These are phyloP conservation scores for Prorops nasuta DNA, from an alignment of 1,140 invertebrate genomes.

Conservation along the genomic window DNA sequence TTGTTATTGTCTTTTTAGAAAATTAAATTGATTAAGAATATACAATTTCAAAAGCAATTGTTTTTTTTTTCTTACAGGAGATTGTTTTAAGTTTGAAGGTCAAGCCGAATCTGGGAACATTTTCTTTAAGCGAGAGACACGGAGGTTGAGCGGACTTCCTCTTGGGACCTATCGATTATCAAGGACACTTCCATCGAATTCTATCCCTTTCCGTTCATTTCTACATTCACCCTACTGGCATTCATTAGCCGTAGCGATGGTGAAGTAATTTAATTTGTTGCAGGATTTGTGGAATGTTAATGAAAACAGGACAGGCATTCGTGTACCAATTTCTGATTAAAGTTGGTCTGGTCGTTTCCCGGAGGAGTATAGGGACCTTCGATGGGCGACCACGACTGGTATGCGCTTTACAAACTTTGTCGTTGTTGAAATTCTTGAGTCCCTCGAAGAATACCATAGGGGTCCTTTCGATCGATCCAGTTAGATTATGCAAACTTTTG, in stretches of 20 bases:
- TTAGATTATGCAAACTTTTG: background rate
- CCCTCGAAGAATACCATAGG: constrained; percentile 4
- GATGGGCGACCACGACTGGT: background rate
- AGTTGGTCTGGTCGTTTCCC: constrained; percentile 7
- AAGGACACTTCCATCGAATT: background rate
- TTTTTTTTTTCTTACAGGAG: no score
- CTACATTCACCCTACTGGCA: constrained; percentile 13
- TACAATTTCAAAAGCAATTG: no score
- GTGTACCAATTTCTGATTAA: constrained; percentile 46
- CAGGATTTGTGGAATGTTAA: constrained; percentile 56
- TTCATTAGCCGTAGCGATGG: constrained; percentile 49
- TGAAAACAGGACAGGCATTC: constrained; percentile 46
- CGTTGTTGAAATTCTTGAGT: constrained; percentile 4
- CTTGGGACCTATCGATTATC: constrained; percentile 47
- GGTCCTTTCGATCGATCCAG: background rate
- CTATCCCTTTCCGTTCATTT: background rate
- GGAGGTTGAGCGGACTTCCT: constrained; percentile 17
- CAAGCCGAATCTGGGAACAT: no score
- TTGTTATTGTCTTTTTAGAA: no score
- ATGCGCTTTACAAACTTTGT: constrained; percentile 1
- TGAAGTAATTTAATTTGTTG: constrained; percentile 55
- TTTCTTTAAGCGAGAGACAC: no score
- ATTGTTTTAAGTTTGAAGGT: no score
- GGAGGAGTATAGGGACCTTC: no score
- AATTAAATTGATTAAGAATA: no score